Evolutionary conservation across 2,888 invertebrate genomes (phyloP).

Genomic region (Tipula vernalis): DNA sequence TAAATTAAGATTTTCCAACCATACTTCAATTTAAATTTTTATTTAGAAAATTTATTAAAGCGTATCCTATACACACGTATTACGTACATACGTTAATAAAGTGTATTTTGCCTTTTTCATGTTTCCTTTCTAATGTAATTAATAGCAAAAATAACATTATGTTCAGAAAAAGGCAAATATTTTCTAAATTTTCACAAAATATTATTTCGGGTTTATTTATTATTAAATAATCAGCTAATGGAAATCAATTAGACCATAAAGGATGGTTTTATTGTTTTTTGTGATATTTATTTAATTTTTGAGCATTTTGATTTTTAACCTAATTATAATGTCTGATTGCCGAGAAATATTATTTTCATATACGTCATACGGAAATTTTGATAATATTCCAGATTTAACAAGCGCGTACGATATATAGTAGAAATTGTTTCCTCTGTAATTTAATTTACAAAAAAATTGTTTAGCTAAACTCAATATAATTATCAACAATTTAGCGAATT

Average conservation of each 20-base stretch:
- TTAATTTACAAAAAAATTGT: too few species aligned
- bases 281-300: not conserved
- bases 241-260: not conserved
- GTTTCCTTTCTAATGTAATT: not conserved
- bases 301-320: too few species aligned
- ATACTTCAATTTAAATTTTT: not conserved
- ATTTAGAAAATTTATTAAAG: not conserved
- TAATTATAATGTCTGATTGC: too few species aligned
- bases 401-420: too few species aligned
- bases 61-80: not conserved
- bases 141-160: not conserved
- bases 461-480: too few species aligned
- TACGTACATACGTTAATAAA: not conserved
- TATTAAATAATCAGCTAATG: not conserved
- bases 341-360: too few species aligned
- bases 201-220: not conserved
- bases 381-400: too few species aligned
- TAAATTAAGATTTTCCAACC: not conserved
- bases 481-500: too few species aligned
- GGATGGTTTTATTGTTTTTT: not conserved
- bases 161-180: not conserved
- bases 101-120: not conserved
- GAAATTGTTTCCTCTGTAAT: too few species aligned
- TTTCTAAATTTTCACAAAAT: not conserved
- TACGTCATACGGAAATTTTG: too few species aligned